Base-by-base conservation (phyloP, 2,888 invertebrate genomes). In the Nesidiocoris tenuis region DNA sequence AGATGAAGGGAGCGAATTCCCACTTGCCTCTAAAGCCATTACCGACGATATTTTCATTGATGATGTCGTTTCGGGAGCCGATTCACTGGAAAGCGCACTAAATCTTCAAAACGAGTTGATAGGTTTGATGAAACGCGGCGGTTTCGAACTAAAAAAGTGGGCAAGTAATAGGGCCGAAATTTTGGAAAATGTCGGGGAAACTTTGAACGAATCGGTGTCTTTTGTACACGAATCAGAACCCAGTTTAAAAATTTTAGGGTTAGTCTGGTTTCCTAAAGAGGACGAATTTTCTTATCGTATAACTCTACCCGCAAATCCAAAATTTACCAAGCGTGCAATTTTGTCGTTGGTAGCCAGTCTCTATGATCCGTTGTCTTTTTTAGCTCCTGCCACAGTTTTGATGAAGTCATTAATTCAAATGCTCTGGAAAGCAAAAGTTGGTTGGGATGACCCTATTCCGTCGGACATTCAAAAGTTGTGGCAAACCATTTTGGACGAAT, bases 271-370 rank as follows among this genome's bases (percentile, higher is more conserved):
- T 54, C 57, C 79, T 1, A 17, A 16, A 0, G 19, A 22, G n/a
- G 79, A 79, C 68, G 19, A 16, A 9, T 78, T 79, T 19, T 74
- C 72, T 16, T 79, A 79, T 25, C 56, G 55, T n/a, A 68, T 77
- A 16, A 61, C 66, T 19, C 5, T 16, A 7, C 59, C 77, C 21
- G n/a, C 57, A n/a, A 5, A 16, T 0, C n/a, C n/a, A 2, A 21
- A 57, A 0, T n/a, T n/a, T n/a, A 80, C 80, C 2, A 80, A 80
- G 61, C 71, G 80, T 1, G 18, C 67, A 16, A 61, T 81, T 22
- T 61, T 79, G 0, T 79, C 80, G 2, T 24, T 24, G 0, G 25
- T 63, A 18, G 57, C 64, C 3, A 18, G 22, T 12, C 23, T 56
- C 3, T 65, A 56, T 57, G 65, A 65, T 65, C 65, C 65, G 23